Conservation (phyloP, 1,140 invertebrate species). For the Hyposmocoma kahamanoa region DNA sequence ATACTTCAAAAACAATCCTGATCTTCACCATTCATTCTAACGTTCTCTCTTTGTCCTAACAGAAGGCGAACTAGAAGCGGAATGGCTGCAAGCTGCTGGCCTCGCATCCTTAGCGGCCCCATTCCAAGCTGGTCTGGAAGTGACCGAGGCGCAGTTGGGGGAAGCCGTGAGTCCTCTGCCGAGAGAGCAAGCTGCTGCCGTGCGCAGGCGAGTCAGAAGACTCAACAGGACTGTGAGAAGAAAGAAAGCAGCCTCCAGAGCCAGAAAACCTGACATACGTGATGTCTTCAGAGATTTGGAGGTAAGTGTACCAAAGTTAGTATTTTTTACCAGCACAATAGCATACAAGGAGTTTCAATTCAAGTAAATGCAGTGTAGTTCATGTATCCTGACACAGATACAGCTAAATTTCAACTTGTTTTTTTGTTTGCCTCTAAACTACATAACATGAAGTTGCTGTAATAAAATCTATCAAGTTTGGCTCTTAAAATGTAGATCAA, state of each 20-base stretch:
- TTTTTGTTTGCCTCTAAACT: too few relatives aligned
- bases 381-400: too few relatives aligned
- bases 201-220: constrained; percentile 82
- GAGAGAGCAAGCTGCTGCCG: constrained; percentile 82
- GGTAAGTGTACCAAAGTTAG: constrained; percentile 53
- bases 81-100: constrained; percentile 68
- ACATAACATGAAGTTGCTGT: too few relatives aligned
- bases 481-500: too few relatives aligned
- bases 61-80: constrained; percentile 71
- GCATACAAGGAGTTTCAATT: too few relatives aligned
- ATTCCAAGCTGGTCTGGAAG: constrained; percentile 65
- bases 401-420: too few relatives aligned
- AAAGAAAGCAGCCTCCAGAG: constrained; percentile 70
- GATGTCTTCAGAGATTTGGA: constrained; percentile 87
- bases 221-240: constrained; percentile 86
- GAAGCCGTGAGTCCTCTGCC: constrained; percentile 68
- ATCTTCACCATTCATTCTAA: too few relatives aligned
- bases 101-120: constrained; percentile 64
- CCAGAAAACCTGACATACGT: constrained; percentile 82
- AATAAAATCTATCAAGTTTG: too few relatives aligned
- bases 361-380: too few relatives aligned
- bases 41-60: constrained; percentile 25
- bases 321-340: too few relatives aligned
- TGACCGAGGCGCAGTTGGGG: constrained; percentile 66
- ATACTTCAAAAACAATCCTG: too few relatives aligned